Percentiles rank a stretch among this genome's conserved stretches.
Conservation (phyloP, 2,113 vertebrate genomes). For the Echinops telfairi region DNA sequence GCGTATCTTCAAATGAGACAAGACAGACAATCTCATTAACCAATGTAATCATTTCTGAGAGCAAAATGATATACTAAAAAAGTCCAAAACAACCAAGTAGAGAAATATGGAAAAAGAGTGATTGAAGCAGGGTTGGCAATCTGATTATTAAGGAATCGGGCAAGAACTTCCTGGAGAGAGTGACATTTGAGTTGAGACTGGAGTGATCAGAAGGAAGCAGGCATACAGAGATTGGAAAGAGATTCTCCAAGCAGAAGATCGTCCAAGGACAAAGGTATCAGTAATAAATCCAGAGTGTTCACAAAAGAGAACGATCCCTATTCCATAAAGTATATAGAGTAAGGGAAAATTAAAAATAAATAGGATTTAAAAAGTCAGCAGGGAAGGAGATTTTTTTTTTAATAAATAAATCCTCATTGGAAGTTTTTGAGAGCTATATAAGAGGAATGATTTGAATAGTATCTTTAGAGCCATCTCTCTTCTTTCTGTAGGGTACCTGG, state of each 20-base stretch:
- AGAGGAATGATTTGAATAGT: not conserved
- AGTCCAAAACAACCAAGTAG: not conserved
- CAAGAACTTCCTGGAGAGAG: not conserved
- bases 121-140: not conserved
- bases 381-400: not conserved
- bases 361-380: not conserved
- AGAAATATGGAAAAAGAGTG: not conserved
- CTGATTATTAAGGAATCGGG: not conserved
- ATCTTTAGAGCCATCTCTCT: not conserved
- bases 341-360: slow-evolving; percentile 10
- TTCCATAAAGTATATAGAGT: not conserved
- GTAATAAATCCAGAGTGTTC: not conserved
- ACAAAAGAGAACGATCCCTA: slow-evolving; percentile 31
- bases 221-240: not conserved
- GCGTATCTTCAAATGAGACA: slow-evolving; percentile 2
- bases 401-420: not conserved
- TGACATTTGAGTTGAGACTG: not conserved
- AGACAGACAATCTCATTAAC: not conserved
- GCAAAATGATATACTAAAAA: slow-evolving; percentile 7
- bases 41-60: not conserved
- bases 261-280: not conserved
- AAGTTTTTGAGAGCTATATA: not conserved
- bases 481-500: not conserved
- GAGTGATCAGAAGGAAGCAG: not conserved
- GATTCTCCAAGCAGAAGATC: not conserved